phyloP scores from a whole-genome alignment of 1,140 invertebrate genomes.

The Zophobas atratus region DNA sequence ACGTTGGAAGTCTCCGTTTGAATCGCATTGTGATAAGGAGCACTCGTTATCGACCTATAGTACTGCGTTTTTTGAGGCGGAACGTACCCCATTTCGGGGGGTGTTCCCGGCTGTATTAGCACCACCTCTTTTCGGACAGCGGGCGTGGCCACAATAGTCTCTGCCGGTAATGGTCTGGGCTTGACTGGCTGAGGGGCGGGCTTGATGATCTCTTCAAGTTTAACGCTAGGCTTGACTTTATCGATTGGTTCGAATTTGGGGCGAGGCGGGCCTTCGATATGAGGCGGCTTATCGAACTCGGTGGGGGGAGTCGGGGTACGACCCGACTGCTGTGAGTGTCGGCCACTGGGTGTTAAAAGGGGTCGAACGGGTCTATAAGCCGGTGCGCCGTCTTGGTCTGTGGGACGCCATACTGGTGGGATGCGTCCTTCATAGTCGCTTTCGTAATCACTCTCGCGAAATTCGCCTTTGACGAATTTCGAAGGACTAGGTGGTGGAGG shows the following conservation, averaged over 20 bases:
- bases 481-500: conserved; percentile 73
- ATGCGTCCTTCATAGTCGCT: conserved; percentile 81
- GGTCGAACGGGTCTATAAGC: conserved; percentile 74
- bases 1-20: conserved; percentile 79
- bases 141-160: conserved; percentile 64
- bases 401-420: conserved; percentile 74
- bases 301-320: conserved; percentile 72
- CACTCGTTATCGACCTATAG: conserved; percentile 71
- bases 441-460: conserved; percentile 81
- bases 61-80: conserved; percentile 68
- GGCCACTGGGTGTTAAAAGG: conserved; percentile 70
- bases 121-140: conserved; percentile 65
- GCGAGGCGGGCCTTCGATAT: conserved; percentile 68
- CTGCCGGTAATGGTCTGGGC: conserved; percentile 68
- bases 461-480: conserved; percentile 80
- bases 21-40: conserved; percentile 73
- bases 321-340: conserved; percentile 65
- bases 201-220: conserved; percentile 65
- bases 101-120: conserved; percentile 73
- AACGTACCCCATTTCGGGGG: conserved; percentile 74
- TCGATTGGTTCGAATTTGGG: conserved; percentile 75
- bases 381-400: conserved; percentile 71
- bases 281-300: conserved; percentile 72
- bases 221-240: conserved; percentile 67
- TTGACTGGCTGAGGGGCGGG: conserved; percentile 65